These are phyloP conservation scores for Pelvicachromis taeniatus DNA, from an alignment of 2,113 vertebrate genomes.

Conservation along the genomic window DNA sequence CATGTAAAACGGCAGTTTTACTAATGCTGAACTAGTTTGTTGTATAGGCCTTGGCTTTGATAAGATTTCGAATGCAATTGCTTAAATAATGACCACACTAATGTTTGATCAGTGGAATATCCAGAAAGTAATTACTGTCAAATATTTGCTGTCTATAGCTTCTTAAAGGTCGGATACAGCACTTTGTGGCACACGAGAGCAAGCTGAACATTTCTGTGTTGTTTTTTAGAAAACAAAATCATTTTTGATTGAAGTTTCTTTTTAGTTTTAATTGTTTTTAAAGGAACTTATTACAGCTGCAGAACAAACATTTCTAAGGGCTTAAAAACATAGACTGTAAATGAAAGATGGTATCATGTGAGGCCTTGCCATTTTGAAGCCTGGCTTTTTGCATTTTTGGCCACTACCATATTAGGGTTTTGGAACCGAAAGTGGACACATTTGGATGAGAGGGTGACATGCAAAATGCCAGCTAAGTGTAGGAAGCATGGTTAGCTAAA, in stretches of 20 bases:
- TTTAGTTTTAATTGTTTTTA: not conserved
- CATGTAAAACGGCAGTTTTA: not conserved
- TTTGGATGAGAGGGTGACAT: fast-evolving
- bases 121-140: not conserved
- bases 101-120: not conserved
- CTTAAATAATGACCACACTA: too few species aligned
- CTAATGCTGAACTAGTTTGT: not conserved
- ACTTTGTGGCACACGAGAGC: not conserved
- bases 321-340: not conserved
- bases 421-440: not conserved
- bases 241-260: not conserved
- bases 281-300: not conserved
- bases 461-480: fast-evolving
- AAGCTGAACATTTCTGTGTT: not conserved
- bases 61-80: too few species aligned
- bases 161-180: not conserved
- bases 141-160: not conserved
- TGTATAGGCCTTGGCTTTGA: not conserved
- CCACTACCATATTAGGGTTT: not conserved
- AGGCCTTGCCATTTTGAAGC: not conserved
- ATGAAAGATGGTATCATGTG: not conserved
- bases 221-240: not conserved
- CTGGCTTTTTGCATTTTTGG: not conserved
- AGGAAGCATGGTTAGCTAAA: not conserved
- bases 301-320: fast-evolving